These are phyloP conservation scores for Acrocephalus scirpaceus DNA, from an alignment of 2,797 vertebrate species.

Conservation along the genomic window DNA sequence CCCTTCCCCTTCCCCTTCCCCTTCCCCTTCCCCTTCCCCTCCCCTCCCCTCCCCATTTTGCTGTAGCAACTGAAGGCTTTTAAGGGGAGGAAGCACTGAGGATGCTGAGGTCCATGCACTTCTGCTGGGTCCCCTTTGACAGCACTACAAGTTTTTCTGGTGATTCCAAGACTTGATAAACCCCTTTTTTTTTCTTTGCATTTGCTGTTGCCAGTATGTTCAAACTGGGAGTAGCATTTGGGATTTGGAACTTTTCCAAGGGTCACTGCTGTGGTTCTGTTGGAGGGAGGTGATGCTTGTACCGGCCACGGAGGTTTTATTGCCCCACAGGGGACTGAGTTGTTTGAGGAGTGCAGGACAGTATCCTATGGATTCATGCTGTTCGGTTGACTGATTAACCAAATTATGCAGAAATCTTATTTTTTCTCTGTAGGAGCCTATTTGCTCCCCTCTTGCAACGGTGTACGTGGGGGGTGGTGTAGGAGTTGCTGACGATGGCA, in stretches of 20 bases:
- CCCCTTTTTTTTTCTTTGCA: accelerated
- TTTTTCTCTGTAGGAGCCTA: not conserved
- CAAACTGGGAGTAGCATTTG: not conserved
- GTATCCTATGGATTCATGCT: not conserved
- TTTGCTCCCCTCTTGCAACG: not conserved
- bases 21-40: not conserved
- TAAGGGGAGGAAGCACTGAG: not conserved
- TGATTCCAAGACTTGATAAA: not conserved
- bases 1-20: not conserved
- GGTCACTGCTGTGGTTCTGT: accelerated
- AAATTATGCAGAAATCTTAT: not conserved
- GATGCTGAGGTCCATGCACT: not conserved
- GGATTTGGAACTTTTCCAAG: not conserved
- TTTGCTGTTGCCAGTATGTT: accelerated
- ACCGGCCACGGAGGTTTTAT: accelerated
- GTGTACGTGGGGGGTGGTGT: not conserved
- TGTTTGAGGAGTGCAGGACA: not conserved
- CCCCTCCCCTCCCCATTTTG: not conserved
- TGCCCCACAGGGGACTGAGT: accelerated
- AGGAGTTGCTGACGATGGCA: constrained; percentile 14
- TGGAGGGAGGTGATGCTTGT: not conserved
- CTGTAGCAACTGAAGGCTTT: not conserved
- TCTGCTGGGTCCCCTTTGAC: not conserved
- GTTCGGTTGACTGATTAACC: not conserved
- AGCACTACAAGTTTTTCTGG: not conserved